Conservation (phyloP, 2,113 vertebrate species). For the Narcine bancroftii region DNA sequence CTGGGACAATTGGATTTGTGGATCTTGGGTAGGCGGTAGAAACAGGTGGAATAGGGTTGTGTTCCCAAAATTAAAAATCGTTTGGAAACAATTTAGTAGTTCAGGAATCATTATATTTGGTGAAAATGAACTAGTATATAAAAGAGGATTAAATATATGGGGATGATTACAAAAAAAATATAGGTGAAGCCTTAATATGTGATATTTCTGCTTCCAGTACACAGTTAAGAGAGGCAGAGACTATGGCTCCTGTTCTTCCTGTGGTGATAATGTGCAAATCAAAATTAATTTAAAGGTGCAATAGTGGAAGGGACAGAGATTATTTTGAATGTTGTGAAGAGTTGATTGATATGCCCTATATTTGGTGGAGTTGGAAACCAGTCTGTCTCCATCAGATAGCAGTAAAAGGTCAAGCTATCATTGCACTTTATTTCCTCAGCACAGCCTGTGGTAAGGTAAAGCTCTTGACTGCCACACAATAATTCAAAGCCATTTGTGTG, state of each 20-base stretch:
- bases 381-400: neutral
- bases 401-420: neutral
- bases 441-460: neutral
- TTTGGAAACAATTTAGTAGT: neutral
- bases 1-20: too few relatives aligned
- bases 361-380: neutral
- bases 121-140: neutral
- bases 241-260: neutral
- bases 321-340: constrained; percentile 1
- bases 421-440: constrained; percentile 9
- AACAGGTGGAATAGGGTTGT: too few relatives aligned
- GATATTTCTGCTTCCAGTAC: neutral
- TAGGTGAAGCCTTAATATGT: neutral
- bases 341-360: neutral
- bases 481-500: neutral
- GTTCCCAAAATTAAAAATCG: neutral
- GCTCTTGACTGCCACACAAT: neutral
- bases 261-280: neutral
- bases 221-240: neutral
- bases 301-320: neutral
- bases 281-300: neutral
- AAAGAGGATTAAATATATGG: neutral
- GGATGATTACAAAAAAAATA: neutral
- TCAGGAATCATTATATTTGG: neutral
- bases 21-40: too few relatives aligned